Evolutionary conservation across 2,888 invertebrate genomes (phyloP).

Genomic region (Dicyrtoma fusca): DNA sequence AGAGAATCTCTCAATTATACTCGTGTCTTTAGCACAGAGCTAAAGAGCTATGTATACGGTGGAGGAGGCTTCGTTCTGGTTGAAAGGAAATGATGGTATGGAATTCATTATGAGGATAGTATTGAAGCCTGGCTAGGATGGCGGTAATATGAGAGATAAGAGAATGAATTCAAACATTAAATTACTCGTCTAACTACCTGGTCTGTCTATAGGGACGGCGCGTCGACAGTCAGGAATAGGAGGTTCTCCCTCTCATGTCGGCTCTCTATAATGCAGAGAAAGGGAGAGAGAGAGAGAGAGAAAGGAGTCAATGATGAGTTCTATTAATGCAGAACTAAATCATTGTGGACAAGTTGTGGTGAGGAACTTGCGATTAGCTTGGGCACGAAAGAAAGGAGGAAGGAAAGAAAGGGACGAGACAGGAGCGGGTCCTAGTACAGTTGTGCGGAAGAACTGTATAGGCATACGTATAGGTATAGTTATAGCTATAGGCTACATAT

Average conservation of each 20-base stretch:
- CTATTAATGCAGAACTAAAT: slow-evolving; percentile 50
- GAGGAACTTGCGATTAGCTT: slow-evolving; percentile 43
- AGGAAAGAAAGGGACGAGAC: slow-evolving; percentile 37
- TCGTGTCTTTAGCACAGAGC: no score
- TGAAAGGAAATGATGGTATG: no score
- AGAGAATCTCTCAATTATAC: no score
- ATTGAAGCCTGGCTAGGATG: neutral
- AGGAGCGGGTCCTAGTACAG: slow-evolving; percentile 37
- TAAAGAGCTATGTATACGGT: no score
- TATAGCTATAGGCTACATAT: no score
- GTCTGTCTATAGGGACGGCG: no score
- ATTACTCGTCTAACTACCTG: no score
- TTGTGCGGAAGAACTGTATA: no score
- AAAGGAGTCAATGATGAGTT: slow-evolving; percentile 34
- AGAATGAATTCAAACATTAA: neutral
- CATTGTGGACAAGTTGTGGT: slow-evolving; percentile 49
- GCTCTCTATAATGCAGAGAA: neutral
- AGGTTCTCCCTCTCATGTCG: neutral
- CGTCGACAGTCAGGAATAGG: no score
- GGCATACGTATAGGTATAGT: no score
- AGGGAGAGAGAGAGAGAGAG: neutral
- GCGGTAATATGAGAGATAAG: neutral
- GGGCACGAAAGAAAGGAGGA: neutral
- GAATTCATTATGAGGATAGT: neutral
- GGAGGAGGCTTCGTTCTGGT: no score